Evolutionary conservation across 2,797 vertebrate genomes (phyloP), one percentile per base, ranked within the genome.

Genomic region (Mastacembelus armatus): DNA sequence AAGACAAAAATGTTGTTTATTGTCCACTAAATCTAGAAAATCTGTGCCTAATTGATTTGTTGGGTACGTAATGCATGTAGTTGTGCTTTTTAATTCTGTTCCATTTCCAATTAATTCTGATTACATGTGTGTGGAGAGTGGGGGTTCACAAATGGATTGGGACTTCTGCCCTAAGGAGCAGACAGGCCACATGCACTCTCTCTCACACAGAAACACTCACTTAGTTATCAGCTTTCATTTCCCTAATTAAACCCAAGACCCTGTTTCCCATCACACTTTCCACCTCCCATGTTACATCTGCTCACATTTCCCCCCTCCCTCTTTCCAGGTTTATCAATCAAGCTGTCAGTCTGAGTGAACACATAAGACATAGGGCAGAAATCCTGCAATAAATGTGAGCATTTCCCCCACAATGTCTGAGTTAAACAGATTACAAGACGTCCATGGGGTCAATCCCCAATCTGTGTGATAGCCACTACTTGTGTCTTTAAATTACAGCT

Each of bases 161-260:
- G 48, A 58, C 39, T 39, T 77, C 27, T 56, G 19, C 44, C 64
- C 38, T 2, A 3, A 40, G 59, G 72, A 68, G 43, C 59, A 64
- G 35, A 48, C n/a, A 29, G 69, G 35, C 66, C 56, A 63, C 66
- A 71, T 72, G 58, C 21, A 59, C 61, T 48, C 54, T 26, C 49
- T 27, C 60, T 57, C 55, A 44, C 19, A 57, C 33, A 57, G 5
- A 66, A 40, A 64, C 18, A 62, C 30, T 77, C 26, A 77, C 82
- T 67, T 59, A 66, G 60, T 44, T 78, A 82, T 85, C 77, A 68
- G 71, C 78, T 80, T 85, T 87, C 56, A 84, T 81, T 86, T 79
- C 15, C 50, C 49, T 89, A 85, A 87, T 88, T 78, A 80, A 80
- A 83, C 10, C 39, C 14, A 21, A 36, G 42, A 71, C 33, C 40